Conservation (phyloP, 1,140 invertebrate genomes). For the Platyscapa corneri region DNA sequence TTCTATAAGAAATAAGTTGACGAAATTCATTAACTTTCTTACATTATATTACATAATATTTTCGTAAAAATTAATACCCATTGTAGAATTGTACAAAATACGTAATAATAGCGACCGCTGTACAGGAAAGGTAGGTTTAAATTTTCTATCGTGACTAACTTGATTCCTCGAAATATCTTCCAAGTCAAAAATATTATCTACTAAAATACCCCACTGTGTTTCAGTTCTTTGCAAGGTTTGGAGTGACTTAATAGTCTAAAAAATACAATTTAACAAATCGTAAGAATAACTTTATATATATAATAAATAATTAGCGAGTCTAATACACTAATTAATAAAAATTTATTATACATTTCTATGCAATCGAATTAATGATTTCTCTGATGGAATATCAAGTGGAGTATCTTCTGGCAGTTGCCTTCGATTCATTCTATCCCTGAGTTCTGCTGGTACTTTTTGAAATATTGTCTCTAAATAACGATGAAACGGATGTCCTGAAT, state of each 20-base stretch:
- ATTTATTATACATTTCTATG: constrained; percentile 80
- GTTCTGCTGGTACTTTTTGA: constrained; percentile 86
- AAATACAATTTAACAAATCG: constrained; percentile 50
- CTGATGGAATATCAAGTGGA: constrained; percentile 82
- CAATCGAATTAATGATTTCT: constrained; percentile 87
- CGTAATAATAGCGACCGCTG: constrained; percentile 75
- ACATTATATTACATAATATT: neutral
- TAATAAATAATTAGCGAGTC: too few relatives aligned
- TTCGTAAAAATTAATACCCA: constrained; percentile 75
- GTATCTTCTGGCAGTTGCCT: constrained; percentile 79
- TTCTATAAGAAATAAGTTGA: constrained; percentile 78
- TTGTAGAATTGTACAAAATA: constrained; percentile 79
- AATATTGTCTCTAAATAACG: constrained; percentile 90
- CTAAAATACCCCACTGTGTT: constrained; percentile 92
- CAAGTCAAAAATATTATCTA: constrained; percentile 86
- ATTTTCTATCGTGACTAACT: constrained; percentile 82
- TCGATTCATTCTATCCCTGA: constrained; percentile 82
- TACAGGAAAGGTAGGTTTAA: constrained; percentile 84
- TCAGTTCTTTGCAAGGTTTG: constrained; percentile 92
- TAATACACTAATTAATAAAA: constrained; percentile 2
- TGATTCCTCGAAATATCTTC: constrained; percentile 93
- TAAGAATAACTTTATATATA: too few relatives aligned
- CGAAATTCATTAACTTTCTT: neutral
- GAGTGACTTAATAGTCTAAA: constrained; percentile 87
- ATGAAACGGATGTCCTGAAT: constrained; percentile 81